Conservation (phyloP, 2,797 vertebrate genomes). For the Premnoplex brunnescens region DNA sequence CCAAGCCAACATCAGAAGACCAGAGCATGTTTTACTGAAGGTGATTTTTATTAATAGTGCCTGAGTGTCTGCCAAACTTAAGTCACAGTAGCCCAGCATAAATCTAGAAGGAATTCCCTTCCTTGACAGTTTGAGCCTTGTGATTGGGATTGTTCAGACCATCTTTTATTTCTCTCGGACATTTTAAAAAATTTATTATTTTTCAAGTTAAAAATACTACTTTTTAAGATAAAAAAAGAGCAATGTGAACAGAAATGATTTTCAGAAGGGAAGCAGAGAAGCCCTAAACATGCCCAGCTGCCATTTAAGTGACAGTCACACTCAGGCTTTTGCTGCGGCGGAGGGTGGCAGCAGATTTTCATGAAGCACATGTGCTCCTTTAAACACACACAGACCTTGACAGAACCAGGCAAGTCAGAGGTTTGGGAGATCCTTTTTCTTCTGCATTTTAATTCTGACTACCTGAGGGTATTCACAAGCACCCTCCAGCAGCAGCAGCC, state of each 20-base stretch:
- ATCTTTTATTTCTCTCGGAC: background rate
- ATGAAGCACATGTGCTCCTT: background rate
- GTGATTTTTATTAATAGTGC: background rate
- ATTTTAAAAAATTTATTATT: background rate
- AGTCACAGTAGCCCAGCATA: background rate
- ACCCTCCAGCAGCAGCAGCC: background rate
- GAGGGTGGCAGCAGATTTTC: slow-evolving; percentile 47
- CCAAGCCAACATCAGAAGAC: background rate
- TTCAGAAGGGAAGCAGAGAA: background rate
- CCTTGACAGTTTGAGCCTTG: background rate
- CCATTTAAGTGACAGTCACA: background rate
- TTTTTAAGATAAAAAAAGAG: background rate
- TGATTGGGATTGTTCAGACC: background rate
- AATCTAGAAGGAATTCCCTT: background rate
- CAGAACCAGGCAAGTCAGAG: background rate
- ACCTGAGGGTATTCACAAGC: background rate
- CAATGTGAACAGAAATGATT: background rate
- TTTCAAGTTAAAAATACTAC: background rate
- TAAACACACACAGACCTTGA: background rate
- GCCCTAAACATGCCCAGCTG: background rate
- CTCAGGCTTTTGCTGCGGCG: background rate
- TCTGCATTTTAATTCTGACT: background rate
- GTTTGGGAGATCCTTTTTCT: background rate
- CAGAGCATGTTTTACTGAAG: background rate
- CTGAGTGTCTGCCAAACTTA: background rate